phyloP scores from a whole-genome alignment of 2,888 invertebrate genomes.

The Eristalis intricaria region DNA sequence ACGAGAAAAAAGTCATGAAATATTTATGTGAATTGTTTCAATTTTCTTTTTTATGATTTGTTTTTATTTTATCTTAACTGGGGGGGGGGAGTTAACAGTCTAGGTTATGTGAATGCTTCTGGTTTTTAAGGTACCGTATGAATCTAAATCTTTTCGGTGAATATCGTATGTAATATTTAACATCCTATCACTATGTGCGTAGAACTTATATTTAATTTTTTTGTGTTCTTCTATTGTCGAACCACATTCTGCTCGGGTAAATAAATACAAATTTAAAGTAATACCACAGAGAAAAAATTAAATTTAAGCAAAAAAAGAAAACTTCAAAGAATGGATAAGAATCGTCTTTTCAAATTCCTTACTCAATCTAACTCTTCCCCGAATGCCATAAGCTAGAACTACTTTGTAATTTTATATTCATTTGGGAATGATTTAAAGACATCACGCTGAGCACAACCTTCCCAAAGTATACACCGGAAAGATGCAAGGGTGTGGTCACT shows the following conservation, averaged over 20 bases:
- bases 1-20: not conserved
- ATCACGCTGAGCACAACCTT: too few species aligned
- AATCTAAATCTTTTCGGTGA: not conserved
- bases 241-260: not conserved
- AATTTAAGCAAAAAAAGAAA: constrained; percentile 23
- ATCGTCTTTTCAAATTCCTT: too few species aligned
- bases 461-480: too few species aligned
- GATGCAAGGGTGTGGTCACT: too few species aligned
- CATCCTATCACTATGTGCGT: constrained; percentile 47
- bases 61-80: not conserved
- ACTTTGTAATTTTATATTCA: too few species aligned
- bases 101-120: not conserved
- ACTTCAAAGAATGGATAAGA: not conserved
- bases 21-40: not conserved
- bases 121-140: constrained; percentile 28
- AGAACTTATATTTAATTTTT: constrained; percentile 5
- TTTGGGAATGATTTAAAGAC: too few species aligned
- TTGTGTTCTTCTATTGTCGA: not conserved
- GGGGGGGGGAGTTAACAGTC: constrained; percentile 1
- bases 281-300: constrained; percentile 51
- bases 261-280: constrained; percentile 33
- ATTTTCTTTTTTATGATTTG: not conserved
- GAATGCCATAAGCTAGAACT: too few species aligned
- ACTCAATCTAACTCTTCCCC: too few species aligned
- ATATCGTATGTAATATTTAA: not conserved